phyloP scores from a whole-genome alignment of 1,140 invertebrate species.

The Drosophila equinoxialis region DNA sequence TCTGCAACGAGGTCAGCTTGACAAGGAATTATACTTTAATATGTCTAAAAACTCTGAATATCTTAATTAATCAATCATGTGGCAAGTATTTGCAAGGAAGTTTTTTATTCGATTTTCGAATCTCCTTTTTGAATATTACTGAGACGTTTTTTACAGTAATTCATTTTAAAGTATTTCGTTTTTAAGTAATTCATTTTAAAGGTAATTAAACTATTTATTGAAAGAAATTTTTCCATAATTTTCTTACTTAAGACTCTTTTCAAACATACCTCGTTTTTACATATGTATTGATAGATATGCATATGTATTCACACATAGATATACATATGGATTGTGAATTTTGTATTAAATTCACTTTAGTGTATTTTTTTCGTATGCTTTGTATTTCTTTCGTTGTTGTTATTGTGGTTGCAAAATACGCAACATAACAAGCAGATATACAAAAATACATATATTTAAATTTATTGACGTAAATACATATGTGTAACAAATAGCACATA shows the following conservation, averaged over 20 bases:
- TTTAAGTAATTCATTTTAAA: too few relatives aligned
- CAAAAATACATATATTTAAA: neutral
- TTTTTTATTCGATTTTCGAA: too few relatives aligned
- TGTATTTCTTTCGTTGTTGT: constrained; percentile 29
- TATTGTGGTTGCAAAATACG: constrained; percentile 18
- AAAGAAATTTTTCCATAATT: too few relatives aligned
- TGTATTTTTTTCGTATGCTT: constrained; percentile 6
- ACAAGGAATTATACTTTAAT: neutral
- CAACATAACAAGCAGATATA: constrained; percentile 9
- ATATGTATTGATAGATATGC: neutral
- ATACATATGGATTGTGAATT: neutral
- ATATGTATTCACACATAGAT: neutral
- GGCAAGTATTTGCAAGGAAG: too few relatives aligned
- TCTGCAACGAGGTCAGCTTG: neutral
- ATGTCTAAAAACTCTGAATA: neutral
- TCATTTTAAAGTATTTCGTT: too few relatives aligned
- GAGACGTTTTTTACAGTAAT: too few relatives aligned
- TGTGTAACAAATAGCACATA: constrained; percentile 4
- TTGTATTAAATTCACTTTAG: constrained; percentile 3
- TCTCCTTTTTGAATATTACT: too few relatives aligned
- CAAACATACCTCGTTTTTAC: neutral
- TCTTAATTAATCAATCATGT: too few relatives aligned
- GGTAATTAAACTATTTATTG: too few relatives aligned
- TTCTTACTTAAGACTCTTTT: neutral
- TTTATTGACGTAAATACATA: constrained; percentile 14